Conservation (phyloP, 2,888 invertebrate genomes). For the Aleiodes alternator region DNA sequence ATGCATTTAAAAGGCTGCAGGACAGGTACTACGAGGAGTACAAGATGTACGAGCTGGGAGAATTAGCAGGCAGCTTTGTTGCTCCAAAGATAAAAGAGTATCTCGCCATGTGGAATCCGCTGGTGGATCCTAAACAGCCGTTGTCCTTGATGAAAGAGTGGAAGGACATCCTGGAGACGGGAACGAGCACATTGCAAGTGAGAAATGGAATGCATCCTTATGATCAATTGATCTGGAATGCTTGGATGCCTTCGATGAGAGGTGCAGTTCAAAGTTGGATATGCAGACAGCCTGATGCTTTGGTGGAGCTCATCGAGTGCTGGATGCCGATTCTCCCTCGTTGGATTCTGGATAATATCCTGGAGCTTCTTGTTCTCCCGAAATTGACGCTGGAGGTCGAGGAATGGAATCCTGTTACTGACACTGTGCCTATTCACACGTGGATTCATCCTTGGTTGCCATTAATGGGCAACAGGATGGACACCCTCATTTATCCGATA, state of each 20-base stretch:
- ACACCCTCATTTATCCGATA: constrained; percentile 86
- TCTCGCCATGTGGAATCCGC: constrained; percentile 87
- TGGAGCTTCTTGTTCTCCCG: constrained; percentile 90
- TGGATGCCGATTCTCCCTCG: constrained; percentile 89
- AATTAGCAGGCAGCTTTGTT: constrained; percentile 89
- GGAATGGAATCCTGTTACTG: constrained; percentile 96
- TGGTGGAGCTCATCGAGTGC: constrained; percentile 86
- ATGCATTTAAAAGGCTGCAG: constrained; percentile 79
- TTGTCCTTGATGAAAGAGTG: constrained; percentile 83
- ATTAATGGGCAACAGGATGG: constrained; percentile 82
- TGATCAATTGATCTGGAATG: constrained; percentile 91
- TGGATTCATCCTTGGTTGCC: constrained; percentile 99
- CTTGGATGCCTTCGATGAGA: constrained; percentile 91
- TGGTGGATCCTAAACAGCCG: constrained; percentile 82
- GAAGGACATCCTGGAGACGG: constrained; percentile 80
- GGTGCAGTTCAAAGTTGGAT: constrained; percentile 79
- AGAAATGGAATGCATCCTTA: constrained; percentile 81
- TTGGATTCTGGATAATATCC: constrained; percentile 89
- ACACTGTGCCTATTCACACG: constrained; percentile 95
- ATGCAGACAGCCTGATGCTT: constrained; percentile 79
- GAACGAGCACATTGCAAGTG: constrained; percentile 67
- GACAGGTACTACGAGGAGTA: constrained; percentile 85
- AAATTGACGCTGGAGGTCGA: constrained; percentile 85
- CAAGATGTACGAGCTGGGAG: constrained; percentile 88
- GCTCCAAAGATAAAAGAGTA: constrained; percentile 88